phyloP scores from a whole-genome alignment of 2,113 vertebrate species.

The Rhinolophus ferrumequinum region DNA sequence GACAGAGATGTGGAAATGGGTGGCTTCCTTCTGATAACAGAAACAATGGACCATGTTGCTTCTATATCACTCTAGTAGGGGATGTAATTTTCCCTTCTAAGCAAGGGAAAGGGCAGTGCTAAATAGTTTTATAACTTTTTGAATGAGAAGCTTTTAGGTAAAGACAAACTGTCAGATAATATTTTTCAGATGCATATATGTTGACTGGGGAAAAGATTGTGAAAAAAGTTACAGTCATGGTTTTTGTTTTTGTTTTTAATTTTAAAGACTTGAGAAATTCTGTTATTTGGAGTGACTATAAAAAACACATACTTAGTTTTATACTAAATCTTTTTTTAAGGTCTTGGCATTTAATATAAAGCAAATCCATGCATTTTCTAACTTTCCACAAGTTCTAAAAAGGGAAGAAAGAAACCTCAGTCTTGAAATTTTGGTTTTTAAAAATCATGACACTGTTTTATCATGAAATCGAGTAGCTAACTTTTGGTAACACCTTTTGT shows the following conservation, averaged over 20 bases:
- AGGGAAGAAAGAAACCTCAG: slow-evolving; percentile 76
- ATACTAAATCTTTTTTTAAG: slow-evolving; percentile 84
- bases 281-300: slow-evolving; percentile 71
- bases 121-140: slow-evolving; percentile 80
- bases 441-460: slow-evolving; percentile 82
- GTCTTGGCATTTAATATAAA: slow-evolving; percentile 78
- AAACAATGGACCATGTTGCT: slow-evolving; percentile 49
- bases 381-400: slow-evolving; percentile 72
- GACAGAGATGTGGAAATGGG: neutral
- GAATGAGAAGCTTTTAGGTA: slow-evolving; percentile 74
- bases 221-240: slow-evolving; percentile 41
- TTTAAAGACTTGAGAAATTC: slow-evolving; percentile 70
- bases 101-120: slow-evolving; percentile 51
- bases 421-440: slow-evolving; percentile 61
- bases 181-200: slow-evolving; percentile 56
- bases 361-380: slow-evolving; percentile 74
- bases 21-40: slow-evolving; percentile 51
- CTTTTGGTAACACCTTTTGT: slow-evolving; percentile 85
- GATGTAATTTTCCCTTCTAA: slow-evolving; percentile 59
- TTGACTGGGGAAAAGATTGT: slow-evolving; percentile 51
- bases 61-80: neutral
- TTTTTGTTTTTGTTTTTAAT: slow-evolving; percentile 34
- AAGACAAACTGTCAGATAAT: slow-evolving; percentile 73
- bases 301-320: slow-evolving; percentile 82
- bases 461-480: slow-evolving; percentile 81